phyloP scores from a whole-genome alignment of 2,113 vertebrate species.

The Danio rerio region DNA sequence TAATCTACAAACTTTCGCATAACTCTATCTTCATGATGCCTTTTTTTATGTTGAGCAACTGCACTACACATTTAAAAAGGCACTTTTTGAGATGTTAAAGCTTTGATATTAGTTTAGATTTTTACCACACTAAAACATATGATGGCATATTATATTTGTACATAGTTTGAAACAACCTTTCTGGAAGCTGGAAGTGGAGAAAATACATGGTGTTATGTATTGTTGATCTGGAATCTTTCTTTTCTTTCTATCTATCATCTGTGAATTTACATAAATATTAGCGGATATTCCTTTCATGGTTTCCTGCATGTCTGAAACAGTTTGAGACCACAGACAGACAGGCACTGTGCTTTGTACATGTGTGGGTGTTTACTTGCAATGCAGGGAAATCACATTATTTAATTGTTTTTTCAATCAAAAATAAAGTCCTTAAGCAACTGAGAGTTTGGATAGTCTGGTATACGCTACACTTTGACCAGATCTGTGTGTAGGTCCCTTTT shows the following conservation, averaged over 20 bases:
- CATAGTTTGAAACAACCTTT: neutral
- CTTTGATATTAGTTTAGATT: neutral
- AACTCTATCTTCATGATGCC: neutral
- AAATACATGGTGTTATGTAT: neutral
- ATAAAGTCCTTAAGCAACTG: neutral
- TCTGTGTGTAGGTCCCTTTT: neutral
- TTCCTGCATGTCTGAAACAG: neutral
- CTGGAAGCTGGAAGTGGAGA: neutral
- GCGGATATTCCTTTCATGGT: neutral
- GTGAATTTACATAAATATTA: neutral
- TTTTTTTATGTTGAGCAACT: neutral
- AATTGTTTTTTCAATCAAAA: constrained; percentile 2
- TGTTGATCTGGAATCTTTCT: neutral
- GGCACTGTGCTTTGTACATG: neutral
- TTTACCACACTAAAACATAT: neutral
- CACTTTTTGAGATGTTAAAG: neutral
- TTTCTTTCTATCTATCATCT: neutral
- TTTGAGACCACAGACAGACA: neutral
- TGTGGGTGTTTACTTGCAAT: neutral
- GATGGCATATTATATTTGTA: neutral
- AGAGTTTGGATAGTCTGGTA: neutral
- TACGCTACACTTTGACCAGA: neutral
- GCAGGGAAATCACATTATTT: constrained; percentile 7
- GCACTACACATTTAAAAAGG: neutral
- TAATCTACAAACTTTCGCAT: too few species aligned